Conservation (phyloP, 2,797 vertebrate species). For the Neosilurus mollespiculum region DNA sequence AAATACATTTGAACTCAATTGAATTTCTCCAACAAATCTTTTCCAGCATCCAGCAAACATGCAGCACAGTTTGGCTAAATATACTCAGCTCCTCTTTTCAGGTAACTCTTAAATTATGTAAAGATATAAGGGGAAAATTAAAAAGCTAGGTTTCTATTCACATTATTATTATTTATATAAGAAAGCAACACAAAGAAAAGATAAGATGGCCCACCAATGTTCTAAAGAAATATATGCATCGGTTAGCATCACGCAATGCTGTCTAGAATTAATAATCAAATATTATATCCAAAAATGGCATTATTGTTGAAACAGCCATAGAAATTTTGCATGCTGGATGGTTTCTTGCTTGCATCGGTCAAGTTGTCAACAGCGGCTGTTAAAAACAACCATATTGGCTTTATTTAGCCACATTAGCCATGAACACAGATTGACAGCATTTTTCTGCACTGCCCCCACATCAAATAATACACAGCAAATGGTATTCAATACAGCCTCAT, state of each 20-base stretch:
- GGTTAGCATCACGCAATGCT: not conserved
- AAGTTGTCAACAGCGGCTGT: conserved; percentile 75
- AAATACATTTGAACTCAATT: too few species aligned
- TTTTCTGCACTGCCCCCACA: conserved; percentile 72
- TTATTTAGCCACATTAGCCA: conserved; percentile 83
- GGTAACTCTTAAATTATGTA: not conserved
- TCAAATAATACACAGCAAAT: conserved; percentile 78
- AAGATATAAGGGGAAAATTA: not conserved
- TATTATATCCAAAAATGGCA: not conserved
- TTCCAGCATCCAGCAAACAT: not conserved
- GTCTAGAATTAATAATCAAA: conserved; percentile 4
- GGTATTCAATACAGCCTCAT: conserved; percentile 74
- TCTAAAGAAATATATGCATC: not conserved
- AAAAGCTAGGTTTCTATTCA: not conserved
- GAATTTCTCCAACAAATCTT: not conserved
- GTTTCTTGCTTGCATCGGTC: conserved; percentile 14
- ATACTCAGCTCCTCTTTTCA: not conserved
- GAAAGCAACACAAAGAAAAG: not conserved
- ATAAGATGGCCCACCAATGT: not conserved
- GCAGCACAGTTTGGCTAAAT: not conserved
- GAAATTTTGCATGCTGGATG: conserved; percentile 9
- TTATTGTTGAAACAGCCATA: conserved; percentile 16
- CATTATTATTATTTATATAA: not conserved
- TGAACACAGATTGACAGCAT: conserved; percentile 80
- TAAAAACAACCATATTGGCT: conserved; percentile 83